phyloP scores from a whole-genome alignment of 2,797 vertebrate genomes.

The Crax fasciolata region DNA sequence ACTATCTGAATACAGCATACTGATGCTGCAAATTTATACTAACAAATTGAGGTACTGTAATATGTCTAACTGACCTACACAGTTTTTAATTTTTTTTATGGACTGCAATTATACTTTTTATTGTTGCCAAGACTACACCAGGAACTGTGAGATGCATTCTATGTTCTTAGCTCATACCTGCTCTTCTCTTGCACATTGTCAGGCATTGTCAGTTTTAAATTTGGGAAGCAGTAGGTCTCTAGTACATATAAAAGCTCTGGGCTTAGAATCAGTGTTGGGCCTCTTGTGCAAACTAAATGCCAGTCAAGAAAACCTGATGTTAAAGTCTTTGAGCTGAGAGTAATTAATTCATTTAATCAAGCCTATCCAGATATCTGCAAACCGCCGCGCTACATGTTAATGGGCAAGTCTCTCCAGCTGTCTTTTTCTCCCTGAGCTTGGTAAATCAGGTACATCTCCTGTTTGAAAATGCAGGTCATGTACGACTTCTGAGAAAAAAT shows the following conservation, averaged over 20 bases:
- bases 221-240: neutral
- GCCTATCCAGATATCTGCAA: neutral
- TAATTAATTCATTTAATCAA: conserved; percentile 42
- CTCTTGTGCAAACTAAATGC: conserved; percentile 4
- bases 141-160: neutral
- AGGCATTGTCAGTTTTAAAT: neutral
- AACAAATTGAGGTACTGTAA: neutral
- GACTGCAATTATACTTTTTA: neutral
- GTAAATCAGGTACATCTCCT: neutral
- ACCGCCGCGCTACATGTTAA: neutral
- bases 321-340: neutral
- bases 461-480: conserved; percentile 29
- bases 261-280: neutral
- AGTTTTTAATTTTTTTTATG: neutral
- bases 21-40: neutral
- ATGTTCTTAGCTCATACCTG: neutral
- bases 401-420: neutral
- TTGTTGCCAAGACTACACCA: neutral
- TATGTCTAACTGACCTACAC: neutral
- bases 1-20: neutral
- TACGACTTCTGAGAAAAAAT: neutral
- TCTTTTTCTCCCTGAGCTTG: neutral
- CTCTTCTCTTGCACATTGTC: neutral
- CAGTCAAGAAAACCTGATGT: conserved; percentile 22
- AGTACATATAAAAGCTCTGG: neutral